phyloP scores from a whole-genome alignment of 2,888 invertebrate genomes.

The Orchestes rusci region DNA sequence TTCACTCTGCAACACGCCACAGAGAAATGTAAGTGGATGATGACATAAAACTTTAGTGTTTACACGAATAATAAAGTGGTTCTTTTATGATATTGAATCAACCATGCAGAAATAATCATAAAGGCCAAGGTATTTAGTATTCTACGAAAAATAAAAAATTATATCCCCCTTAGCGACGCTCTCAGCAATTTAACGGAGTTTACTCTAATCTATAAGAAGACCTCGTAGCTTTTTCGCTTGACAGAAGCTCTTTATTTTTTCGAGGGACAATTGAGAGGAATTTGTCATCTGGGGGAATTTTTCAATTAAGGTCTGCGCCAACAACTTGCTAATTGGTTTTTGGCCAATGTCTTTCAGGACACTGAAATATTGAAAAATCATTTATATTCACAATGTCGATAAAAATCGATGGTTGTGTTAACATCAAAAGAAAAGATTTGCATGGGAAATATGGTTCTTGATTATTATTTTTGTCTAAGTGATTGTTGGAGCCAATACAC shows the following conservation, averaged over 20 bases:
- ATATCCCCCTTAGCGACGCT: conserved; percentile 20
- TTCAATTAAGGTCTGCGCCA: conserved; percentile 28
- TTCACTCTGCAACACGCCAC: conserved; percentile 23
- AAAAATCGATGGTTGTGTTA: too few species aligned
- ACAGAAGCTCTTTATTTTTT: conserved; percentile 26
- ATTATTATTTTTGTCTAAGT: too few species aligned
- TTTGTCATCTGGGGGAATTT: conserved; percentile 27
- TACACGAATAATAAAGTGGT: too few species aligned
- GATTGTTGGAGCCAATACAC: too few species aligned
- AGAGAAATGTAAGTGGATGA: too few species aligned
- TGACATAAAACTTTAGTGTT: too few species aligned
- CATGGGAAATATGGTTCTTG: too few species aligned
- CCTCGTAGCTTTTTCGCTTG: conserved; percentile 30
- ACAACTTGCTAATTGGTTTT: conserved; percentile 28
- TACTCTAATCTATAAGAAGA: conserved; percentile 32
- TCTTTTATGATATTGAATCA: too few species aligned
- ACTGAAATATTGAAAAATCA: conserved; percentile 25
- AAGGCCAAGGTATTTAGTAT: too few species aligned
- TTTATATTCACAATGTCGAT: too few species aligned
- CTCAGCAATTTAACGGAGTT: conserved; percentile 30
- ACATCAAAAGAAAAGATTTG: too few species aligned
- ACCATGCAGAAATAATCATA: too few species aligned
- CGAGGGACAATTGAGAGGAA: conserved; percentile 26
- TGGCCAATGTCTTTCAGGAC: conserved; percentile 22
- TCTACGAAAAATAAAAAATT: conserved; percentile 17